phyloP scores from a whole-genome alignment of 2,113 vertebrate genomes.

The Neomonachus schauinslandi region DNA sequence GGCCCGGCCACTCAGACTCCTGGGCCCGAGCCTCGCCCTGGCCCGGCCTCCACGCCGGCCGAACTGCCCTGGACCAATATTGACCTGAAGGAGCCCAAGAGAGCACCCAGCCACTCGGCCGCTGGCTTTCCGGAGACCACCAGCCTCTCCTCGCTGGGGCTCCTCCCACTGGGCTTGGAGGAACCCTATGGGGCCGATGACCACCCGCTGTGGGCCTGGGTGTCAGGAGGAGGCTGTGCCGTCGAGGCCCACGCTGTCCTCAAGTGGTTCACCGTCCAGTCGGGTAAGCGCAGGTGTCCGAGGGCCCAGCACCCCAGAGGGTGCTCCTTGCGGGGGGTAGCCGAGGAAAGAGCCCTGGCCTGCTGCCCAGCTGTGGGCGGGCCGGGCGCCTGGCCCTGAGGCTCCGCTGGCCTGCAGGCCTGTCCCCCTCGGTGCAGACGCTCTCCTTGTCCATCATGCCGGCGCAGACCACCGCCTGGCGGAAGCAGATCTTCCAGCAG shows the following conservation, averaged over 20 bases:
- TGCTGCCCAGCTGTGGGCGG: neutral
- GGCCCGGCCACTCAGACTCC: fast-evolving
- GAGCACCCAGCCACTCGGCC: slow-evolving; percentile 68
- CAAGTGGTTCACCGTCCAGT: slow-evolving; percentile 91
- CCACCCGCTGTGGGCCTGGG: slow-evolving; percentile 95
- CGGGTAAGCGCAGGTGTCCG: slow-evolving; percentile 83
- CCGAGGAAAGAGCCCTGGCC: neutral
- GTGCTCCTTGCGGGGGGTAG: neutral
- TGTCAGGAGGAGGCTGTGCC: slow-evolving; percentile 93
- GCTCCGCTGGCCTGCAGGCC: slow-evolving; percentile 82
- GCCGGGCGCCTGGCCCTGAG: slow-evolving; percentile 9
- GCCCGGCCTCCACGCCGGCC: slow-evolving; percentile 71
- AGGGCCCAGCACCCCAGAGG: too few species aligned
- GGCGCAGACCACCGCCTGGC: slow-evolving; percentile 93
- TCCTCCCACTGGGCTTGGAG: slow-evolving; percentile 88
- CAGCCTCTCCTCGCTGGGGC: slow-evolving; percentile 90
- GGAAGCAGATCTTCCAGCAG: slow-evolving; percentile 97
- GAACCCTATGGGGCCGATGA: slow-evolving; percentile 89
- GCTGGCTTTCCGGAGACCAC: slow-evolving; percentile 85
- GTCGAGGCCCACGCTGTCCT: slow-evolving; percentile 90
- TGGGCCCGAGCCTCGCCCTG: neutral
- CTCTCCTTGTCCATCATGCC: slow-evolving; percentile 92
- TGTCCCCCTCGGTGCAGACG: slow-evolving; percentile 89
- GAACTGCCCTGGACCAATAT: slow-evolving; percentile 95
- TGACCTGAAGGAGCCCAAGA: slow-evolving; percentile 93